A percentile compares a stretch with the other conserved stretches of the same genome.
Conservation (phyloP, 2,888 invertebrate genomes). For the Anthophora plumipes region DNA sequence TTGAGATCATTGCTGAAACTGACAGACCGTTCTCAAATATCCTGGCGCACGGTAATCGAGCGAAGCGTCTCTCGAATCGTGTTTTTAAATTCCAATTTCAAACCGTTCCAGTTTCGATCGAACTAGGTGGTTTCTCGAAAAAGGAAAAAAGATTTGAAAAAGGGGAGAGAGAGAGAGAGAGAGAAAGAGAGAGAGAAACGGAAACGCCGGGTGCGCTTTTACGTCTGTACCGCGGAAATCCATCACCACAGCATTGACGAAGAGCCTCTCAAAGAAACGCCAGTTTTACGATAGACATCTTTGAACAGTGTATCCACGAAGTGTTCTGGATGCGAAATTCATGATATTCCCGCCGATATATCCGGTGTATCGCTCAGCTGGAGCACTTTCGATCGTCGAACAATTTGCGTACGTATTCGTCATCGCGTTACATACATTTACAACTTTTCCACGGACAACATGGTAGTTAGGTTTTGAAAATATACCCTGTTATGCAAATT, state of each 20-base stretch:
- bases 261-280: conserved; percentile 20
- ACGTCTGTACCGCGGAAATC: conserved; percentile 17
- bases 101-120: conserved; percentile 12
- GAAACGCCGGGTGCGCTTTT: conserved; percentile 3
- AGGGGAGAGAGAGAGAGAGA: too few relatives aligned
- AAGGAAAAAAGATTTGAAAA: too few relatives aligned
- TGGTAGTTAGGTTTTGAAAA: too few relatives aligned
- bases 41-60: conserved; percentile 20
- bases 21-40: conserved; percentile 44
- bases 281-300: conserved; percentile 18
- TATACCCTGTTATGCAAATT: too few relatives aligned
- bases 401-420: conserved; percentile 11
- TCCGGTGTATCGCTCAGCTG: neutral
- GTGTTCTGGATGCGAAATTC: conserved; percentile 14
- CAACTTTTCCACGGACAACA: too few relatives aligned
- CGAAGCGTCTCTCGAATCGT: conserved; percentile 32
- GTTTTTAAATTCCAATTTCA: conserved; percentile 50
- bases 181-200: conserved; percentile 25
- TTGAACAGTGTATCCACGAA: conserved; percentile 18
- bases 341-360: conserved; percentile 8
- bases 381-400: neutral
- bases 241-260: conserved; percentile 21
- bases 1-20: conserved; percentile 33
- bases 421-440: neutral
- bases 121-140: conserved; percentile 2